Percentiles rank a stretch among this genome's conserved stretches.
Conservation (phyloP, 2,113 vertebrate genomes). For the Eudorcas thomsonii region DNA sequence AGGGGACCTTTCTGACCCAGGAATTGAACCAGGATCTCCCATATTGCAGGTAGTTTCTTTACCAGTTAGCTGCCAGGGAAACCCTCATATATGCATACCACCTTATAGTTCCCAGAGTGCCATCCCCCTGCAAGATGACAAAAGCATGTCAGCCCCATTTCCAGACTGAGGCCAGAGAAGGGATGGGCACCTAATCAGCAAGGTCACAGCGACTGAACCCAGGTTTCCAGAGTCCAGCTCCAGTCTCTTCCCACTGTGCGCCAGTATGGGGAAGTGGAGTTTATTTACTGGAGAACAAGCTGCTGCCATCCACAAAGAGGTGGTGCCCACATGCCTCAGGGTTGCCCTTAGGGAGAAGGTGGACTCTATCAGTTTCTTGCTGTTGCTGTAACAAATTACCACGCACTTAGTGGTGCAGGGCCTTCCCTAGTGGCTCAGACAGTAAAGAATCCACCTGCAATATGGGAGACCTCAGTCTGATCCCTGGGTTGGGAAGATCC, state of each 20-base stretch:
- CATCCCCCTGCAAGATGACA: neutral
- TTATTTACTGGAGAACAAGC: neutral
- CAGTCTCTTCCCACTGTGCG: neutral
- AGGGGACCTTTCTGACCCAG: neutral
- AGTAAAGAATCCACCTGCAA: neutral
- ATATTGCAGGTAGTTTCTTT: neutral
- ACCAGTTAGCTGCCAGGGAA: neutral
- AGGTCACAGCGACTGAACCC: neutral
- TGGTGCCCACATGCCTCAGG: neutral
- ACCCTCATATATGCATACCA: neutral
- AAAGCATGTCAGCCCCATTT: fast-evolving
- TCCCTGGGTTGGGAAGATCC: neutral
- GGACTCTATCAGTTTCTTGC: neutral
- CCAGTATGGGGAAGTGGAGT: neutral
- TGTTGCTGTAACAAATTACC: neutral
- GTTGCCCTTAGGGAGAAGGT: neutral
- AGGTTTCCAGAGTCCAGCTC: neutral
- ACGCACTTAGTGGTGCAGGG: neutral
- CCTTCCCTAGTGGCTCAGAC: neutral
- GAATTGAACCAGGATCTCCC: neutral
- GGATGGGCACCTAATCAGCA: neutral
- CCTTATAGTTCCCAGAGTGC: neutral
- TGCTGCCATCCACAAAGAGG: neutral
- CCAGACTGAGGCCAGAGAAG: neutral
- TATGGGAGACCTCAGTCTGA: neutral